Evolutionary conservation across 2,888 invertebrate species (phyloP).

Genomic region (Plagodis pulveraria): DNA sequence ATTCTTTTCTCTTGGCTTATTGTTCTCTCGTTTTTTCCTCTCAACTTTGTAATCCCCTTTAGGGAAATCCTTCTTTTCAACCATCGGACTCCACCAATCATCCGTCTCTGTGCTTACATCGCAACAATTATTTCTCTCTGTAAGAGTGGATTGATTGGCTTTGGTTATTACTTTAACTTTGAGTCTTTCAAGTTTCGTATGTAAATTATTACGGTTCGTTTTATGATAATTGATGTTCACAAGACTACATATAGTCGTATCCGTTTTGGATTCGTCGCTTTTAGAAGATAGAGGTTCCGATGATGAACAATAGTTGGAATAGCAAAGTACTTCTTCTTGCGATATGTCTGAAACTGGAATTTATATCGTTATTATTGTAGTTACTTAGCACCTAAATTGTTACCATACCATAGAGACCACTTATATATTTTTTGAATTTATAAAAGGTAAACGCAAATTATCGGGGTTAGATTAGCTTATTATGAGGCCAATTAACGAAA

Average conservation of each 20-base stretch:
- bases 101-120: slow-evolving; percentile 58
- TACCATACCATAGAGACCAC: too few relatives aligned
- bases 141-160: slow-evolving; percentile 51
- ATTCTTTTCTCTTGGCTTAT: slow-evolving; percentile 4
- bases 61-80: slow-evolving; percentile 48
- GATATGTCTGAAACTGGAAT: slow-evolving; percentile 9
- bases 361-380: not conserved
- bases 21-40: slow-evolving; percentile 13
- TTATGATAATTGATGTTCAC: slow-evolving; percentile 43
- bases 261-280: slow-evolving; percentile 41
- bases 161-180: slow-evolving; percentile 45
- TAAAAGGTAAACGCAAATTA: too few relatives aligned
- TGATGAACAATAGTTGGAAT: slow-evolving; percentile 2
- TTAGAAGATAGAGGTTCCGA: slow-evolving; percentile 22
- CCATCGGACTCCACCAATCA: slow-evolving; percentile 71
- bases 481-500: too few relatives aligned
- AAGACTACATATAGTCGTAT: slow-evolving; percentile 52
- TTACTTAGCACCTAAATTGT: too few relatives aligned
- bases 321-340: slow-evolving; percentile 11
- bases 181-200: slow-evolving; percentile 17
- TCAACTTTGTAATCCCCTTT: slow-evolving; percentile 25
- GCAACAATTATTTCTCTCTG: slow-evolving; percentile 43
- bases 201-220: not conserved
- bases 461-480: too few relatives aligned
- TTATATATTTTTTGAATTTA: too few relatives aligned